A percentile compares a stretch with the other conserved stretches of the same genome.
Evolutionary conservation across 2,113 vertebrate genomes (phyloP).

Genomic region (Rhinogobius similis): DNA sequence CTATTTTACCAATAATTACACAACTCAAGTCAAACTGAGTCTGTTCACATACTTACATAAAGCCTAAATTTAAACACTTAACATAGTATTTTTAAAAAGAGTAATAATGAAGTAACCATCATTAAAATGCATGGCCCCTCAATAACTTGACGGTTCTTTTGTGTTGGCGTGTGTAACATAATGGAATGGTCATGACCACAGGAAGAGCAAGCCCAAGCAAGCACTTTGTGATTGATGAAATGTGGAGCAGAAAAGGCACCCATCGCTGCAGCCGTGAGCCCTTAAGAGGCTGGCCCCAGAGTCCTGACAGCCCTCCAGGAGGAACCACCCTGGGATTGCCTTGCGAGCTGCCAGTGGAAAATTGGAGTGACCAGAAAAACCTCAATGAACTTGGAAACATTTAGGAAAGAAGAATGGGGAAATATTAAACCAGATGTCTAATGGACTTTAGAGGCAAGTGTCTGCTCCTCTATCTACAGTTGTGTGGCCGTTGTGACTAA

Average conservation of each 20-base stretch:
- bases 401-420: conserved; percentile 74
- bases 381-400: conserved; percentile 82
- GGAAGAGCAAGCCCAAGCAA: conserved; percentile 28
- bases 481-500: conserved; percentile 10
- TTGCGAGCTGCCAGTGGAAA: conserved; percentile 82
- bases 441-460: conserved; percentile 84
- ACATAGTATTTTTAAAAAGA: too few relatives aligned
- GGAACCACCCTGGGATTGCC: conserved; percentile 83
- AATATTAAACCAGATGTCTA: conserved; percentile 84
- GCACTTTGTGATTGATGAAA: conserved; percentile 60
- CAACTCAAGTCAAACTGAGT: not conserved
- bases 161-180: conserved; percentile 21
- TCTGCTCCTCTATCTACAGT: conserved; percentile 71
- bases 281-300: conserved; percentile 70
- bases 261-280: conserved; percentile 63
- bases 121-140: conserved; percentile 17
- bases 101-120: not conserved
- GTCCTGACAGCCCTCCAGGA: conserved; percentile 76
- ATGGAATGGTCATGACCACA: conserved; percentile 9
- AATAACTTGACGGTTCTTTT: conserved; percentile 20
- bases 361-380: conserved; percentile 83
- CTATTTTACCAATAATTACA: not conserved
- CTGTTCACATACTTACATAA: not conserved
- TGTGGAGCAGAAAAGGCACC: conserved; percentile 62
- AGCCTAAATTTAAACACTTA: not conserved